phyloP scores from a whole-genome alignment of 2,797 vertebrate species.

The Channallabes apus region DNA sequence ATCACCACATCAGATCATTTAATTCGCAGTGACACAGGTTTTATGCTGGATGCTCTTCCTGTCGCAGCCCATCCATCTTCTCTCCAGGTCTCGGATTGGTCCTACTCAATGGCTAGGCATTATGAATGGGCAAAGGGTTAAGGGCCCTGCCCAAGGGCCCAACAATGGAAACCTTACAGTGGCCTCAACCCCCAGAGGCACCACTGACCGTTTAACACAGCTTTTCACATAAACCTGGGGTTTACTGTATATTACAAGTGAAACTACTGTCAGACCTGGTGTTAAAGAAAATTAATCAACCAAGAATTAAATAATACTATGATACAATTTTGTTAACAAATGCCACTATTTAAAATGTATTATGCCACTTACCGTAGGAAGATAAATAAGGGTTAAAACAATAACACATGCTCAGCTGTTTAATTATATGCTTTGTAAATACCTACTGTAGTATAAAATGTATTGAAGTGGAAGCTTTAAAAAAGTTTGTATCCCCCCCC shows the following conservation, averaged over 20 bases:
- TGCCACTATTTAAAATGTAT: background rate
- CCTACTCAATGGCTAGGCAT: no score
- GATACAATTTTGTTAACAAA: background rate
- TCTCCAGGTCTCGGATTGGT: no score
- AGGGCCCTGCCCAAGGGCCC: no score
- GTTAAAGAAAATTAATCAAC: background rate
- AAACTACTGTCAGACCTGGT: background rate
- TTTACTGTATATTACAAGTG: background rate
- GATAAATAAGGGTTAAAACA: background rate
- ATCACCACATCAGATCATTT: no score
- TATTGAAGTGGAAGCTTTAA: background rate
- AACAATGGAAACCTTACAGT: no score
- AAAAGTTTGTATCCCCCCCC: constrained; percentile 7
- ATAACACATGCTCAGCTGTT: no score
- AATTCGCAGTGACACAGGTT: no score
- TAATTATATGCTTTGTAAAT: background rate
- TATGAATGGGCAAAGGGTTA: no score
- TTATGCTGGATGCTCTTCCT: no score
- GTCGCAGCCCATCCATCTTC: no score
- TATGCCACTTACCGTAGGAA: background rate
- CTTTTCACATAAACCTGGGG: background rate
- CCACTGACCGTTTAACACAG: background rate
- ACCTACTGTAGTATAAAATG: background rate
- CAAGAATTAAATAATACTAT: background rate
- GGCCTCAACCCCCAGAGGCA: no score